Conservation (phyloP, 2,113 vertebrate genomes). For the Phycodurus eques region DNA sequence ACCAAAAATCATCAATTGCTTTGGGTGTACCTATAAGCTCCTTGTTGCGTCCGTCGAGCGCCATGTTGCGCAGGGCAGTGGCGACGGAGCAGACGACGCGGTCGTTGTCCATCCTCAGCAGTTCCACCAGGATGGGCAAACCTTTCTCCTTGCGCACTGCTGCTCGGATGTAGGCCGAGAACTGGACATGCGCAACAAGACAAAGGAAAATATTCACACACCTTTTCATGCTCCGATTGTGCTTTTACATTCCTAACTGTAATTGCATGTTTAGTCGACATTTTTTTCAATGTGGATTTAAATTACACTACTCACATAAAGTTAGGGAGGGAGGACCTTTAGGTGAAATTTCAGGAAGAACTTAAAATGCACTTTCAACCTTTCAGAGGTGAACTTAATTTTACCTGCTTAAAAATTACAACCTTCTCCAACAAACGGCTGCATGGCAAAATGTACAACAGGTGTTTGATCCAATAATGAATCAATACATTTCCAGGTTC, state of each 20-base stretch:
- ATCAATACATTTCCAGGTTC: no score
- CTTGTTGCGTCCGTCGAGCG: constrained; percentile 91
- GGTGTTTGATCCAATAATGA: no score
- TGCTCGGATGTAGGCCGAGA: constrained; percentile 92
- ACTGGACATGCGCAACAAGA: constrained; percentile 67
- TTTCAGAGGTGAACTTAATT: no score
- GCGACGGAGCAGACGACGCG: constrained; percentile 95
- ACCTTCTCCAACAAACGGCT: no score
- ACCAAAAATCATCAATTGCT: neutral
- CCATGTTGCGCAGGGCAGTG: constrained; percentile 95
- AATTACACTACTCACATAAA: no score
- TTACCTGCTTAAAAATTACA: no score
- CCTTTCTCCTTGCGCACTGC: constrained; percentile 96
- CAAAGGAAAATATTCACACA: neutral
- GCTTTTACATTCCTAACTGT: neutral
- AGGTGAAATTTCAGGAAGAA: no score
- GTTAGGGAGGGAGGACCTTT: no score
- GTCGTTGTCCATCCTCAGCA: constrained; percentile 96
- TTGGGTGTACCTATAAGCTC: constrained; percentile 86
- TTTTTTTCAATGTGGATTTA: no score
- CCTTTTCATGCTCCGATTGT: neutral
- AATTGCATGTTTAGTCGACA: no score
- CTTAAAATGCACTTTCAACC: no score
- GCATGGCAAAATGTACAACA: no score
- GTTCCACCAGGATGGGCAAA: constrained; percentile 94